These are phyloP conservation scores for Bombus waltoni DNA, from an alignment of 1,140 invertebrate genomes.

Conservation along the genomic window DNA sequence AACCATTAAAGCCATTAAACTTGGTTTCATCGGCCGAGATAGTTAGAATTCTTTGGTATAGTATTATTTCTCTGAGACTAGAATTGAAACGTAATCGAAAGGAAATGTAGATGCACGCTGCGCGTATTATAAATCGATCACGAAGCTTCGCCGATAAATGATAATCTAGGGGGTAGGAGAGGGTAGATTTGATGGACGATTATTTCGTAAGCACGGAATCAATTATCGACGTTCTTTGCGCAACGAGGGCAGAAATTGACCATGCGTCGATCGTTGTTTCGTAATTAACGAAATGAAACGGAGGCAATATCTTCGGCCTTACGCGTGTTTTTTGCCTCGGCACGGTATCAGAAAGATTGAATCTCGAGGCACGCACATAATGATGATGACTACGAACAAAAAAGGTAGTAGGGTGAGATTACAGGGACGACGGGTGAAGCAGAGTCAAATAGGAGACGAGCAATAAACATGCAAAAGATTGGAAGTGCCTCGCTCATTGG, in stretches of 20 bases:
- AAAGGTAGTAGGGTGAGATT: slow-evolving; percentile 16
- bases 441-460: slow-evolving; percentile 6
- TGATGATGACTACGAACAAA: slow-evolving; percentile 30
- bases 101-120: neutral
- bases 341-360: slow-evolving; percentile 39
- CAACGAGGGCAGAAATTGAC: too few species aligned
- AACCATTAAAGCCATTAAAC: neutral
- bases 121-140: neutral
- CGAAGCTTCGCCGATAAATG: neutral
- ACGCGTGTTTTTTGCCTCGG: neutral
- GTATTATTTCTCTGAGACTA: neutral
- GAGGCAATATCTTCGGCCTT: too few species aligned
- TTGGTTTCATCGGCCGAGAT: neutral
- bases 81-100: neutral
- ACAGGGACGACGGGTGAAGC: slow-evolving; percentile 13
- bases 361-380: slow-evolving; percentile 32
- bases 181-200: neutral
- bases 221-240: neutral
- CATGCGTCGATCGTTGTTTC: neutral
- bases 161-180: neutral
- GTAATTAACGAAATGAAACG: neutral
- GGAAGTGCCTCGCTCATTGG: slow-evolving; percentile 18
- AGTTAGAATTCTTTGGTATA: neutral
- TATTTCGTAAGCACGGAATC: neutral
- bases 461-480: slow-evolving; percentile 46